phyloP scores from a whole-genome alignment of 2,888 invertebrate genomes.

The Catocala nupta region DNA sequence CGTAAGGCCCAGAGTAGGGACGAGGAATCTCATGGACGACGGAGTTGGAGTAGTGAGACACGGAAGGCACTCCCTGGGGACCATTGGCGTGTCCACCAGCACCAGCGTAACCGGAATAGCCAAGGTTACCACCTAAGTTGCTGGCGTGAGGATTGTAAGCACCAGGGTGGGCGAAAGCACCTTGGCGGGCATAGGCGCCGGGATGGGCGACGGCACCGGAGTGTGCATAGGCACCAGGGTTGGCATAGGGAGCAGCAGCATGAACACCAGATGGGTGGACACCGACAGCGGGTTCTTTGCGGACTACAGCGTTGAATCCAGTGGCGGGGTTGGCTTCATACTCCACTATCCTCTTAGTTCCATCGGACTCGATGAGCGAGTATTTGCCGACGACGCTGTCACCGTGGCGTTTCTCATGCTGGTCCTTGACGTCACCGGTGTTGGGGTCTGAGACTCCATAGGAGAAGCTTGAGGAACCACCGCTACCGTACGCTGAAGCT shows the following conservation, averaged over 20 bases:
- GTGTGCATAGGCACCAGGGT: neutral
- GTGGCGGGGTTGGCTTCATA: conserved; percentile 74
- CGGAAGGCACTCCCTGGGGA: conserved; percentile 35
- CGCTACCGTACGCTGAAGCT: conserved; percentile 60
- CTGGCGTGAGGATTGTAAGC: conserved; percentile 3
- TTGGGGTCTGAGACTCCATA: conserved; percentile 38
- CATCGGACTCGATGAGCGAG: conserved; percentile 85
- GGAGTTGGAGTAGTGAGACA: conserved; percentile 47
- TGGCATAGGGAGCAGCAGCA: neutral
- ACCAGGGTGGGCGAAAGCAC: neutral
- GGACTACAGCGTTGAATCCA: conserved; percentile 71
- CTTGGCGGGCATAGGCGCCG: neutral
- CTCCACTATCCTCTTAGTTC: conserved; percentile 86
- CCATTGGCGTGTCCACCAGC: conserved; percentile 25
- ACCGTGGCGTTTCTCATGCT: conserved; percentile 86
- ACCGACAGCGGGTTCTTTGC: conserved; percentile 64
- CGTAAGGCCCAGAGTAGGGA: conserved; percentile 40
- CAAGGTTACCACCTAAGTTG: conserved; percentile 5
- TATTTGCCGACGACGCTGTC: conserved; percentile 85
- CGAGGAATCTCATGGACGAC: conserved; percentile 43
- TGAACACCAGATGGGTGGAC: conserved; percentile 41
- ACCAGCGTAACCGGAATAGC: conserved; percentile 18
- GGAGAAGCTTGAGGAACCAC: conserved; percentile 69
- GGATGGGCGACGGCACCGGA: neutral
- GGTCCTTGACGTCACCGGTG: conserved; percentile 50